phyloP scores from a whole-genome alignment of 2,888 invertebrate genomes.

The Ochlodes sylvanus region DNA sequence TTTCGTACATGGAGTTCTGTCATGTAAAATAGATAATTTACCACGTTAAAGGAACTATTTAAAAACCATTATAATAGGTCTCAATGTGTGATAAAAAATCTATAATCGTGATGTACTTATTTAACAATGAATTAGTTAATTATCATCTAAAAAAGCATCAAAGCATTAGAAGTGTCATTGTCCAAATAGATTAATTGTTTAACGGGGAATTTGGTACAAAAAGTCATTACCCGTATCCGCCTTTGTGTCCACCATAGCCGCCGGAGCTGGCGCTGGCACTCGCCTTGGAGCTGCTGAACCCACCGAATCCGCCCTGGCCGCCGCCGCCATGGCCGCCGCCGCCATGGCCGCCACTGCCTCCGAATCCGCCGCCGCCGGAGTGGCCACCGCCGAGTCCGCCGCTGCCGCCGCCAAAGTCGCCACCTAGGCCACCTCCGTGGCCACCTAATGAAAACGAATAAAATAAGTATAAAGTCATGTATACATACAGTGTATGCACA shows the following conservation, averaged over 20 bases:
- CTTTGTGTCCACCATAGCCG: conserved; percentile 43
- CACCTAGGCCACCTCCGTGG: conserved; percentile 37
- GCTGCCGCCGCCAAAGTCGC: conserved; percentile 41
- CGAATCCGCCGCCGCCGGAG: conserved; percentile 46
- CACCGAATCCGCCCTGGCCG: conserved; percentile 28
- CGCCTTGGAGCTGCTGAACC: conserved; percentile 40
- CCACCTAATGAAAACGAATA: conserved; percentile 31
- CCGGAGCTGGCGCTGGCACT: conserved; percentile 42
- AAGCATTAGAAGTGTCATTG: too few relatives aligned
- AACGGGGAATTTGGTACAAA: too few relatives aligned
- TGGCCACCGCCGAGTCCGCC: conserved; percentile 45
- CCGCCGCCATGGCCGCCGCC: conserved; percentile 33
- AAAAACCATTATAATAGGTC: not conserved
- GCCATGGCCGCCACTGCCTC: conserved; percentile 44
- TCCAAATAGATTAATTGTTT: too few relatives aligned
- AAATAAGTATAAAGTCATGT: not conserved
- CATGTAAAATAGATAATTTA: too few relatives aligned
- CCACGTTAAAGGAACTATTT: not conserved
- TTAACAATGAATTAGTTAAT: not conserved
- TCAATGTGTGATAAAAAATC: not conserved
- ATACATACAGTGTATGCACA: too few relatives aligned
- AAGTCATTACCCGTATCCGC: conserved; percentile 57
- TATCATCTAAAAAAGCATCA: not conserved
- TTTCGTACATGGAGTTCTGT: too few relatives aligned
- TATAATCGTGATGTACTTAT: not conserved